phyloP scores from a whole-genome alignment of 30 jellyfish, hydroid and myxozoan genomes.

The Pseudorhiza aurosa region DNA sequence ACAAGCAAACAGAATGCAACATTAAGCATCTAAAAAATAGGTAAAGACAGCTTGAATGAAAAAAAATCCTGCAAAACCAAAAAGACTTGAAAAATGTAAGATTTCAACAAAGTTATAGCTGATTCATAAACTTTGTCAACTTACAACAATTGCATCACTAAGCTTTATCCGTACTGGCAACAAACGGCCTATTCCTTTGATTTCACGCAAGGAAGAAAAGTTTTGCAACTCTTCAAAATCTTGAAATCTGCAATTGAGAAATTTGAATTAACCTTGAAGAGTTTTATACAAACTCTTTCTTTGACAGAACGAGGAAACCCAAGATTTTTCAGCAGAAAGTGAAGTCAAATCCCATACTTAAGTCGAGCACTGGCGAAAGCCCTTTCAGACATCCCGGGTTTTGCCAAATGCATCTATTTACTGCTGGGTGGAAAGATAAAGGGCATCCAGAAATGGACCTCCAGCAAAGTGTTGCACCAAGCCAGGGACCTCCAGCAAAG shows the following conservation, averaged over 20 bases:
- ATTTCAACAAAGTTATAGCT: background rate
- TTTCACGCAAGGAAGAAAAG: slow-evolving; percentile 1
- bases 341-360: too few species aligned
- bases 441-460: too few species aligned
- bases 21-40: too few species aligned
- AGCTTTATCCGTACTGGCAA: slow-evolving; percentile 1
- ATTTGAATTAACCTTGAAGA: background rate
- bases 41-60: background rate
- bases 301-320: background rate
- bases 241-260: background rate
- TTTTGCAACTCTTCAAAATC: slow-evolving; percentile 6
- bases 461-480: too few species aligned
- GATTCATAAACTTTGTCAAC: background rate
- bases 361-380: too few species aligned
- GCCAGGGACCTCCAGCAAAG: too few species aligned
- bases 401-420: too few species aligned
- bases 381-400: too few species aligned
- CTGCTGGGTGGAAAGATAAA: too few species aligned
- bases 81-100: background rate
- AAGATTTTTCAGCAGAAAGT: background rate
- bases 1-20: too few species aligned
- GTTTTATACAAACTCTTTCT: background rate
- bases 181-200: background rate
- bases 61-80: background rate
- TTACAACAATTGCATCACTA: background rate